Percentiles rank a stretch among this genome's conserved stretches.
Conservation (phyloP, 2,888 invertebrate species). For the Venustoraphidia nigricollis region DNA sequence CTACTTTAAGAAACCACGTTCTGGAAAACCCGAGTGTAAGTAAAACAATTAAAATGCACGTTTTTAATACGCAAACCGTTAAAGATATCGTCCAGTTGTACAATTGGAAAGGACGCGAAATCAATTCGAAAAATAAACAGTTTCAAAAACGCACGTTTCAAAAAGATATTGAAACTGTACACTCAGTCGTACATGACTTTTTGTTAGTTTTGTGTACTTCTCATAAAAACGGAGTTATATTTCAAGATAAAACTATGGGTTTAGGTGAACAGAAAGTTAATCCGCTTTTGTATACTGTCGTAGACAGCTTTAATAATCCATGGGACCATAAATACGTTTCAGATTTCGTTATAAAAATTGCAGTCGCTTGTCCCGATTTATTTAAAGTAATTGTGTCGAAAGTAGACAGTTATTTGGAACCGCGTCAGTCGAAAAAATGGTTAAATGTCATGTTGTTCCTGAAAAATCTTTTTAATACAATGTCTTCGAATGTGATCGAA, state of each 20-base stretch:
- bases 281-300: conserved; percentile 41
- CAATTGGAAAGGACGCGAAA: conserved; percentile 50
- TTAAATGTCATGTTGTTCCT: conserved; percentile 32
- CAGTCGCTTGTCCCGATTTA: conserved; percentile 56
- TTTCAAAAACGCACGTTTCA: conserved; percentile 8
- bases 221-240: conserved; percentile 60
- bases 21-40: conserved; percentile 47
- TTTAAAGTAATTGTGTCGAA: conserved; percentile 42
- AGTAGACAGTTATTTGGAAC: conserved; percentile 44
- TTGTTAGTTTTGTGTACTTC: conserved; percentile 62
- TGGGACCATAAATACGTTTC: conserved; percentile 51
- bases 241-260: conserved; percentile 50
- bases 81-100: conserved; percentile 52
- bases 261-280: conserved; percentile 41
- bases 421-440: conserved; percentile 38
- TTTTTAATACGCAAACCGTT: conserved; percentile 52
- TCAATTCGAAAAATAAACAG: conserved; percentile 25
- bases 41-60: conserved; percentile 56
- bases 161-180: conserved; percentile 35
- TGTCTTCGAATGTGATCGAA: conserved; percentile 34
- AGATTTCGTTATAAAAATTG: conserved; percentile 44
- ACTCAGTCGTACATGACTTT: conserved; percentile 46
- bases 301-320: conserved; percentile 48
- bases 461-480: conserved; percentile 27
- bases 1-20: conserved; percentile 49